Evolutionary conservation across 2,113 vertebrate genomes (phyloP), one percentile per base, ranked within the genome.

Genomic region (Geothlypis trichas): DNA sequence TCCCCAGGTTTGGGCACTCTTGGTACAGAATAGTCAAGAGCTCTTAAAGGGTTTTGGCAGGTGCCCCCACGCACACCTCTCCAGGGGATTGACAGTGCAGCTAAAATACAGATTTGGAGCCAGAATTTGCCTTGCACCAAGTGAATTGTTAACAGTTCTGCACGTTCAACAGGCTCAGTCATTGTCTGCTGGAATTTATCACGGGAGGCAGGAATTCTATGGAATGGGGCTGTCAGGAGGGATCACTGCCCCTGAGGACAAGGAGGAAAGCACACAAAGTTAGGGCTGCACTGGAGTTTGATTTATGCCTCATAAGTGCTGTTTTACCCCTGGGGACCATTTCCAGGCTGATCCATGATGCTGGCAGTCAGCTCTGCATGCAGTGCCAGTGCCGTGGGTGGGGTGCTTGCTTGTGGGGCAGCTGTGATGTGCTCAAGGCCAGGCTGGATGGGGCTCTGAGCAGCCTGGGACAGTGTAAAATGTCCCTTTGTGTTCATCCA

Each of bases 281-380:
- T 31, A 33, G 55, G 41, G 19, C 37, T 87, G 42, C 55, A 58
- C 27, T 16, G 28, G 16, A 23, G 13, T 24, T 75, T 31, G 13
- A 37, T 55, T 68, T 35, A 2, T 31, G 27, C 23, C 5, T 13
- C 5, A 0, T 2, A 28, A 61, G 30, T 5, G 22, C 39, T 35
- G 3, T 19, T n/a, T 23, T 59, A 33, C 30, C 16, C n/a, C 3
- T 1, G 1, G 11, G 24, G 13, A 30, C 47, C 8, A 1, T 75
- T 65, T 18, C 15, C 11, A 39, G 69, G 27, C 39, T 62, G 30
- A 41, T 54, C 14, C 1, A 0, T 37, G 18, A 7, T 2, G 11
- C 80, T 55, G n/a, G 33, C 31, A 31, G 20, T 58, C 16, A 37
- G 22, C 20, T 72, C 30, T 39, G 44, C 35, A 41, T 33, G 37